Evolutionary conservation across 2,888 invertebrate genomes (phyloP).

Genomic region (Aethes cnicana): DNA sequence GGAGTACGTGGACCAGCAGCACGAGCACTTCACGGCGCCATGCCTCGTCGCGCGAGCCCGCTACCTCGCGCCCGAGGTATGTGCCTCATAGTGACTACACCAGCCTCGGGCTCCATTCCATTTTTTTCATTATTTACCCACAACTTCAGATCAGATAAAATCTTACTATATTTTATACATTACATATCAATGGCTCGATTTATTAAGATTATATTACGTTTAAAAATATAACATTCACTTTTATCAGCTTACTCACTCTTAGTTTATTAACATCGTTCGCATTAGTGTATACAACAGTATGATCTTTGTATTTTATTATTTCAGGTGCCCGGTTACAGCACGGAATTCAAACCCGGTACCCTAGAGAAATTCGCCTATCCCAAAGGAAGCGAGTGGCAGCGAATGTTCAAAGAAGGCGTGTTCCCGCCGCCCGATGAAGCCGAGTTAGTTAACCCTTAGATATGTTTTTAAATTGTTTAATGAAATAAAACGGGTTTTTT

Average conservation of each 20-base stretch:
- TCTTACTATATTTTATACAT: too few species aligned
- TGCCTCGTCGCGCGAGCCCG: conserved; percentile 85
- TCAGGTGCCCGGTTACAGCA: conserved; percentile 90
- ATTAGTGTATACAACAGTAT: too few species aligned
- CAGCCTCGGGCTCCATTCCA: too few species aligned
- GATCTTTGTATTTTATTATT: conserved; percentile 41
- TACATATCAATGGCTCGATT: too few species aligned
- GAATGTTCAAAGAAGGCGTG: conserved; percentile 83
- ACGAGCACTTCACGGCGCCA: conserved; percentile 92
- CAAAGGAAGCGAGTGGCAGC: conserved; percentile 88
- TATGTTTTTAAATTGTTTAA: background rate
- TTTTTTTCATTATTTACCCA: too few species aligned
- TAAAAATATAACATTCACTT: conserved; percentile 2
- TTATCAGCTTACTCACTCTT: conserved; percentile 1
- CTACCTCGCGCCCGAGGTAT: conserved; percentile 89
- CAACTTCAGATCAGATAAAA: too few species aligned
- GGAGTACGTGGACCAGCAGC: conserved; percentile 95
- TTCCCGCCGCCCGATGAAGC: conserved; percentile 79
- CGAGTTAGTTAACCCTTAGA: conserved; percentile 60
- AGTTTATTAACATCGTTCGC: too few species aligned
- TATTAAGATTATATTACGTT: too few species aligned
- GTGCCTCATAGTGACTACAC: background rate
- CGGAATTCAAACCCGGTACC: conserved; percentile 87
- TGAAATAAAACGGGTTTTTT: conserved; percentile 5
- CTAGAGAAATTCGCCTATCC: conserved; percentile 89